Evolutionary conservation across 2,113 vertebrate genomes (phyloP), one percentile per base, ranked within the genome.

Genomic region (Pristiophorus japonicus): DNA sequence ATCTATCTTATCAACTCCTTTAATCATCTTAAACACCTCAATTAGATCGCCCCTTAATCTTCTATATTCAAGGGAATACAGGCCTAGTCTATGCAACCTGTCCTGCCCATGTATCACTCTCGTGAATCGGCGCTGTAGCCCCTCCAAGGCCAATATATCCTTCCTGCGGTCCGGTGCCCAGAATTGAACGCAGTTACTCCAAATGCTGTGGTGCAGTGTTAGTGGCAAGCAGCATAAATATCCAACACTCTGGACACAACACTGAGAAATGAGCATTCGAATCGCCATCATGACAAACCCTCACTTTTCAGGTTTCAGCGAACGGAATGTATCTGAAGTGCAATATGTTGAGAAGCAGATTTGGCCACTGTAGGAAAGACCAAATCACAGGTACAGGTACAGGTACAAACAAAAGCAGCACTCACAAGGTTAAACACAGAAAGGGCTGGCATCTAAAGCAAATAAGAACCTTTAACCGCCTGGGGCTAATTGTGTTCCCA

Each of bases 381-480:
- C 34, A 59, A 59, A 8, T 11, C 2, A 90, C 12, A 34, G 12
- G 85, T 30, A 87, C 12, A 34, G 12, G 85, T 30, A 87, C 27
- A 27, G 24, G 55, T 88, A 55, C 24, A 90, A 62, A 59, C 84
- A 90, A 34, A 34, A 90, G n/a, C 51, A 34, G 78, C 51, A 59
- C 51, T 90, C 87, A 90, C 88, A 90, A 90, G 87, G 87, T 59
- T 90, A 59, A 90, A 59, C 47, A 51, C 24, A n/a, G 51, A 63
- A 22, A 63, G 87, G 51, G 59, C 16, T n/a, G 88, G 59, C 1
- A 18, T 63, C 88, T 63, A 62, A 91, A 63, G n/a, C 34, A 91
- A 91, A 62, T 91, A 91, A 91, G 14, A 63, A 90, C 51, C 24
- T 90, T 59, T 30, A 88, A 91, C 88, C 38, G 55, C 88, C 88